Percentiles rank a stretch among this genome's conserved stretches.
phyloP scores from a whole-genome alignment of 2,113 vertebrate genomes.

The Actinemys pallida region DNA sequence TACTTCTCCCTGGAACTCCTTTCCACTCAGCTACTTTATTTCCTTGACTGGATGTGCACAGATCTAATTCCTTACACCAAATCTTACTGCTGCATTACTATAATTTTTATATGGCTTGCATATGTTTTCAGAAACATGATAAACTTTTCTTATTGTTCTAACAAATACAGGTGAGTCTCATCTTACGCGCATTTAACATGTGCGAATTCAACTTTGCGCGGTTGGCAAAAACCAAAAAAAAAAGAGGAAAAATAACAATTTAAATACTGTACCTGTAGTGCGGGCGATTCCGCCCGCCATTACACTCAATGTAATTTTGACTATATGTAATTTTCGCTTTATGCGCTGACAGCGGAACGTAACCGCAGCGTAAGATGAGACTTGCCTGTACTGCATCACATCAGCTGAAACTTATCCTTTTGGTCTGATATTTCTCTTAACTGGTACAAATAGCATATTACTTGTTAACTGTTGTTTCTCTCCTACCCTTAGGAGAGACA shows the following conservation, averaged over 20 bases:
- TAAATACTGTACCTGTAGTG: too few species aligned
- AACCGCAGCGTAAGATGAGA: too few species aligned
- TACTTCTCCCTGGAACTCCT: neutral
- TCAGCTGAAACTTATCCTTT: neutral
- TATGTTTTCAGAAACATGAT: accelerated
- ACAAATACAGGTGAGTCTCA: neutral
- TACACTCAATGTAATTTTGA: too few species aligned
- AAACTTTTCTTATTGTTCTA: accelerated
- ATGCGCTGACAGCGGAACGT: too few species aligned
- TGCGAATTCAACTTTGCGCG: too few species aligned
- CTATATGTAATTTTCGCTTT: too few species aligned
- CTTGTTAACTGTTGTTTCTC: neutral
- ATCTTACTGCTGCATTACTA: neutral
- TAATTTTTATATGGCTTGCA: accelerated
- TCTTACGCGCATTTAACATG: too few species aligned
- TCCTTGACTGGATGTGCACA: neutral
- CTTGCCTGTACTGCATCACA: neutral
- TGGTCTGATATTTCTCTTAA: accelerated
- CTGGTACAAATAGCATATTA: neutral
- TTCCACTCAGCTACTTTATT: neutral
- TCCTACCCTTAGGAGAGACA: neutral
- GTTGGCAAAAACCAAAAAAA: too few species aligned
- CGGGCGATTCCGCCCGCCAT: too few species aligned
- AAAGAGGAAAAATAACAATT: too few species aligned
- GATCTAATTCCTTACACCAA: neutral